phyloP scores from a whole-genome alignment of 2,797 vertebrate species.

The Decapterus maruadsi region DNA sequence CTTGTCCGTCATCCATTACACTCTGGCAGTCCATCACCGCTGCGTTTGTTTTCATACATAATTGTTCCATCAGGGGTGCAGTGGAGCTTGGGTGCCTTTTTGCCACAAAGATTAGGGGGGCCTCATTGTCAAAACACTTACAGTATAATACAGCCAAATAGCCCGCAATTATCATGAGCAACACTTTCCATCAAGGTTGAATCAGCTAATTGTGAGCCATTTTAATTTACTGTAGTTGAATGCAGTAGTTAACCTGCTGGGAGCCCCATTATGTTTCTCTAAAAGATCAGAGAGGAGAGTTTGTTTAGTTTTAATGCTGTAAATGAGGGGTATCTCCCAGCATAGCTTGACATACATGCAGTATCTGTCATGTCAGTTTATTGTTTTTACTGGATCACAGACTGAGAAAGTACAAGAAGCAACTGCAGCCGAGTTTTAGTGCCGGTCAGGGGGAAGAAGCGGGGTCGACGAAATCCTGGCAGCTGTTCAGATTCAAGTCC shows the following conservation, averaged over 20 bases:
- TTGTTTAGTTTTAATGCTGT: constrained; percentile 68
- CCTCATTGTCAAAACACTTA: constrained; percentile 67
- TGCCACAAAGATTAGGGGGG: constrained; percentile 56
- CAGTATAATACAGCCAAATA: constrained; percentile 54
- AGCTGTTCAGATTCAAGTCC: constrained; percentile 62
- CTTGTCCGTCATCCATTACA: constrained; percentile 61
- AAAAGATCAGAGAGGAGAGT: constrained; percentile 54
- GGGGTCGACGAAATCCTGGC: constrained; percentile 60
- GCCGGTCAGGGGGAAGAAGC: constrained; percentile 41
- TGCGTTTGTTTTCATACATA: constrained; percentile 71
- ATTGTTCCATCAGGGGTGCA: constrained; percentile 64
- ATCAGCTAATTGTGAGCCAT: constrained; percentile 60
- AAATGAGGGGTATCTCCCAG: constrained; percentile 68
- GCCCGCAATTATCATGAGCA: constrained; percentile 70
- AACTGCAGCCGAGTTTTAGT: constrained; percentile 48
- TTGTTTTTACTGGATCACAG: constrained; percentile 68
- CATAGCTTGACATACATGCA: constrained; percentile 48
- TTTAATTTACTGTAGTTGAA: constrained; percentile 57
- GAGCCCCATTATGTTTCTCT: constrained; percentile 39
- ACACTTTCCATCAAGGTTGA: constrained; percentile 73
- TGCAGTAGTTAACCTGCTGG: constrained; percentile 49
- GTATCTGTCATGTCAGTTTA: constrained; percentile 65
- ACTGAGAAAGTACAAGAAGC: constrained; percentile 44
- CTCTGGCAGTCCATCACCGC: constrained; percentile 46
- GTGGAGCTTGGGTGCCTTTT: constrained; percentile 50